A percentile compares a stretch with the other conserved stretches of the same genome.
These are phyloP conservation scores for Cyrtonyx montezumae DNA, from an alignment of 2,113 vertebrate species.

Conservation along the genomic window DNA sequence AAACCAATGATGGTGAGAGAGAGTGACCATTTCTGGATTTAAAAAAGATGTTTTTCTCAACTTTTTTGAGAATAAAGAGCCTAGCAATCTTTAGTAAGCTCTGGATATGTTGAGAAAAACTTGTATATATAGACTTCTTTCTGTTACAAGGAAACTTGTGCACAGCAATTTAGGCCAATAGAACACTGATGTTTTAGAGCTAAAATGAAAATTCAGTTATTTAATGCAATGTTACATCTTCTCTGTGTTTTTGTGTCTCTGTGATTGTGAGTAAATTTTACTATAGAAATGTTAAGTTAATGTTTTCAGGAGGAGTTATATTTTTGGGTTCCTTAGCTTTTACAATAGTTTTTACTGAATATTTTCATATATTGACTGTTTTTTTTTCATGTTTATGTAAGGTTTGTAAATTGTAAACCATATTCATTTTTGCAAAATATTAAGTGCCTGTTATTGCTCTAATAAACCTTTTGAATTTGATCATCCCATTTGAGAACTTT, in stretches of 20 bases:
- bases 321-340: background rate
- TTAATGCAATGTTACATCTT: background rate
- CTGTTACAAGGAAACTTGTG: background rate
- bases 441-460: background rate
- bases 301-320: background rate
- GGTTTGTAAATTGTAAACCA: accelerated
- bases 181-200: background rate
- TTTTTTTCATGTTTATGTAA: background rate
- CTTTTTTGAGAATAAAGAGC: background rate
- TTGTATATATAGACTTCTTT: background rate
- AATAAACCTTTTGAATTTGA: background rate
- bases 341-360: background rate
- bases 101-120: background rate
- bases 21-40: background rate
- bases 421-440: background rate
- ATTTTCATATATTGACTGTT: background rate
- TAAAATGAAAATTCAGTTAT: background rate
- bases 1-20: background rate
- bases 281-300: background rate
- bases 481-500: background rate
- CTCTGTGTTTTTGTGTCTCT: background rate
- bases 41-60: background rate
- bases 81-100: background rate
- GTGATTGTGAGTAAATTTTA: background rate
- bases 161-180: background rate